A percentile compares a stretch with the other conserved stretches of the same genome.
These are phyloP conservation scores for Brevipalpus yothersi DNA, from an alignment of 1,140 invertebrate genomes.

Conservation along the genomic window DNA sequence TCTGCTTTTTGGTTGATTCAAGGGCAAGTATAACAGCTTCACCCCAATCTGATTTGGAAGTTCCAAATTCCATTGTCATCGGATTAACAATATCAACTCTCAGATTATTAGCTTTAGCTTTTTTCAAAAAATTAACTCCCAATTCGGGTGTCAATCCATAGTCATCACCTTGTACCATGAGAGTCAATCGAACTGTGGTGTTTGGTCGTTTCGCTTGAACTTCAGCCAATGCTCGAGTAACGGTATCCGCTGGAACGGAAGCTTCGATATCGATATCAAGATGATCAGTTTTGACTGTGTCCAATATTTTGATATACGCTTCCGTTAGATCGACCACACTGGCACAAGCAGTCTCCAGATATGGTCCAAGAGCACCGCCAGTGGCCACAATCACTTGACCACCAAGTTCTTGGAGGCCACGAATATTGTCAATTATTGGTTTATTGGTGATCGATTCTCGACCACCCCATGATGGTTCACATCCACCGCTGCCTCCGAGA, in stretches of 20 bases:
- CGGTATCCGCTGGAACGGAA: constrained; percentile 11
- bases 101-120: constrained; percentile 11
- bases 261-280: constrained; percentile 16
- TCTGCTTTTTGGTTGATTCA: constrained; percentile 10
- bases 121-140: constrained; percentile 12
- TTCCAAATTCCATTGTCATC: constrained; percentile 16
- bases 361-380: constrained; percentile 14
- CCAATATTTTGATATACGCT: constrained; percentile 12
- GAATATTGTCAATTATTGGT: constrained; percentile 11
- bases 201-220: constrained; percentile 9
- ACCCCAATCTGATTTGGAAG: constrained; percentile 8
- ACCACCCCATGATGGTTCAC: constrained; percentile 14
- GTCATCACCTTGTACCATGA: constrained; percentile 16
- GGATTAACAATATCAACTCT: constrained; percentile 15
- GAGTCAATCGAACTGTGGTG: constrained; percentile 12
- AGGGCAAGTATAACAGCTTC: constrained; percentile 12
- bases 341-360: constrained; percentile 12
- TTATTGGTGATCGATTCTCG: constrained; percentile 10
- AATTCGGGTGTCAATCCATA: constrained; percentile 14
- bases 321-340: constrained; percentile 4
- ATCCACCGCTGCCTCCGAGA: constrained; percentile 12
- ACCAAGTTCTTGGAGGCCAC: constrained; percentile 10
- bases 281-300: constrained; percentile 12
- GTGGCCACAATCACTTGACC: constrained; percentile 11
- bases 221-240: constrained; percentile 11